phyloP scores from a whole-genome alignment of 2,888 invertebrate species.

The Muscina levida region DNA sequence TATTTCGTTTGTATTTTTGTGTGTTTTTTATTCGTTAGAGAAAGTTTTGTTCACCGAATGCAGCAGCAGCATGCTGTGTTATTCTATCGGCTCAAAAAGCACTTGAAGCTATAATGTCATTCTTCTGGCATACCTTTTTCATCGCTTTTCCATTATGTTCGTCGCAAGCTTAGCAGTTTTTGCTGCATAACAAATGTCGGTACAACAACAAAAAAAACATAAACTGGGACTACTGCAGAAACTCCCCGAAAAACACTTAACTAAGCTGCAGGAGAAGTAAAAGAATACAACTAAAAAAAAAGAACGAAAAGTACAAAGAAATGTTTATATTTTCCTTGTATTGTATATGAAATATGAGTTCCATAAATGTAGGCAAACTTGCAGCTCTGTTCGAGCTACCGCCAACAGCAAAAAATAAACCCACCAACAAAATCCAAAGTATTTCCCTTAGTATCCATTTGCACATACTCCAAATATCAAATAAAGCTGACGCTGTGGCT shows the following conservation, averaged over 20 bases:
- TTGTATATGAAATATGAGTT: constrained; percentile 47
- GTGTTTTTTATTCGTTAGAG: not conserved
- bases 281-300: not conserved
- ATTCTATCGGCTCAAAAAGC: constrained; percentile 16
- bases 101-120: constrained; percentile 34
- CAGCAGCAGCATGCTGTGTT: constrained; percentile 4
- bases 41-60: not conserved
- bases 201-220: too few relatives aligned
- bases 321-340: constrained; percentile 31
- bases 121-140: constrained; percentile 14
- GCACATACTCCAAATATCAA: constrained; percentile 31
- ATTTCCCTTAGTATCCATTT: constrained; percentile 38
- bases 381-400: not conserved
- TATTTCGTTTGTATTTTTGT: too few relatives aligned
- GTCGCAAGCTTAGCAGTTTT: too few relatives aligned
- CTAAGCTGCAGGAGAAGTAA: constrained; percentile 14
- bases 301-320: constrained; percentile 11
- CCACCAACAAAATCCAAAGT: constrained; percentile 4
- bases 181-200: too few relatives aligned
- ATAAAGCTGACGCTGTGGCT: not conserved
- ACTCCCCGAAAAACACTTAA: constrained; percentile 48
- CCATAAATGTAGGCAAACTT: constrained; percentile 17
- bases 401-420: not conserved
- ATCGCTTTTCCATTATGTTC: not conserved
- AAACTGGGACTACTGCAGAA: constrained; percentile 6